Conservation (phyloP, 2,888 invertebrate genomes). For the Drosophila lutescens region DNA sequence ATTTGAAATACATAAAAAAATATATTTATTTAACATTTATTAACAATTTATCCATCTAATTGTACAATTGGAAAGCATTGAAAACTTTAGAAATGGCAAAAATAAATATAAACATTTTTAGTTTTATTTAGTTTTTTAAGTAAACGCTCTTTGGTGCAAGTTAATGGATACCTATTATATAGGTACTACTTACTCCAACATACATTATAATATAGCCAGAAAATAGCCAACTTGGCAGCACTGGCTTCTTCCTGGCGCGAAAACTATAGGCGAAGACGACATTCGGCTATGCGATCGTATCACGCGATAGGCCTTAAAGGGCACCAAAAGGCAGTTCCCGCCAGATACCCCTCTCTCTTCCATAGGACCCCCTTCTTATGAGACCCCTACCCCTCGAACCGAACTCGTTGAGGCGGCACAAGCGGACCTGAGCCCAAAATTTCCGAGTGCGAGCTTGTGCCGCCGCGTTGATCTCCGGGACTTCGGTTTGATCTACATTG, state of each 20-base stretch:
- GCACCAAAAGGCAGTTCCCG: constrained; percentile 45
- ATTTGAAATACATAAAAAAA: no score
- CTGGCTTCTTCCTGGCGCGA: constrained; percentile 41
- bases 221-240: background rate
- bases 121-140: no score
- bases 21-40: no score
- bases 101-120: no score
- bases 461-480: constrained; percentile 40
- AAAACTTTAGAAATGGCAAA: no score
- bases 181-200: background rate
- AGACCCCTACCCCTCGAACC: background rate
- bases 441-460: constrained; percentile 18
- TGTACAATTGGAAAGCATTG: no score
- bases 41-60: no score
- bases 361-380: background rate
- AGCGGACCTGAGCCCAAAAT: constrained; percentile 11
- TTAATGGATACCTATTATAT: background rate
- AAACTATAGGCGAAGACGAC: constrained; percentile 72
- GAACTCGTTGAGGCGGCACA: constrained; percentile 62
- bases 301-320: constrained; percentile 80
- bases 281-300: constrained; percentile 82
- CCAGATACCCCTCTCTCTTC: constrained; percentile 1
- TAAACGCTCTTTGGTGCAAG: no score
- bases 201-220: background rate
- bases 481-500: constrained; percentile 36